A percentile compares a stretch with the other conserved stretches of the same genome.
Evolutionary conservation across 2,888 invertebrate genomes (phyloP).

Genomic region (Drosophila suboccidentalis): DNA sequence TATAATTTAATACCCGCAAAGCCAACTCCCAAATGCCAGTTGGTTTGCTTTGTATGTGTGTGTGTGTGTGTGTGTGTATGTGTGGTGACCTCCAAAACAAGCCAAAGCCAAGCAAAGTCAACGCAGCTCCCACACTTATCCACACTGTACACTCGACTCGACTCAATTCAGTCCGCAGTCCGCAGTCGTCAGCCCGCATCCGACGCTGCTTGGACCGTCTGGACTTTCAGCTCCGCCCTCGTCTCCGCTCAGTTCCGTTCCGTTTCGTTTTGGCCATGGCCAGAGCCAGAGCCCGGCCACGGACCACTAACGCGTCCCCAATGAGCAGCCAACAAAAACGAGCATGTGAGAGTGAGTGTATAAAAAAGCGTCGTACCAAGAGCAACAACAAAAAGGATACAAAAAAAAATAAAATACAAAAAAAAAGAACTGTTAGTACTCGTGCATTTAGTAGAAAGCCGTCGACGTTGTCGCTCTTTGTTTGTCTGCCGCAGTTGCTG

Average conservation of each 20-base stretch:
- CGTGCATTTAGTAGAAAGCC: slow-evolving; percentile 73
- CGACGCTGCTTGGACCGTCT: slow-evolving; percentile 32
- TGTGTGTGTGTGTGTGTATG: slow-evolving; percentile 16
- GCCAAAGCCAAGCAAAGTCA: slow-evolving; percentile 75
- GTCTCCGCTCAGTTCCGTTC: neutral
- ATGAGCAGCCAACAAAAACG: slow-evolving; percentile 79
- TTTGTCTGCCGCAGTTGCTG: slow-evolving; percentile 45
- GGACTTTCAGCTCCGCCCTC: slow-evolving; percentile 13
- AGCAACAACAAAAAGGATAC: slow-evolving; percentile 22
- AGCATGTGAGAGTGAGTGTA: slow-evolving; percentile 60
- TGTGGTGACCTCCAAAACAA: slow-evolving; percentile 75
- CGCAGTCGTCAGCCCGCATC: slow-evolving; percentile 54
- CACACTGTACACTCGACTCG: slow-evolving; percentile 23
- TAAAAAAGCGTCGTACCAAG: slow-evolving; percentile 52
- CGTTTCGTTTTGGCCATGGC: slow-evolving; percentile 3
- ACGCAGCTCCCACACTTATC: slow-evolving; percentile 49
- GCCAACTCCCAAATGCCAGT: slow-evolving; percentile 80
- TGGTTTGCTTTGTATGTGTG: slow-evolving; percentile 14
- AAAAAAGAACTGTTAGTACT: slow-evolving; percentile 59
- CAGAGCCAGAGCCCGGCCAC: slow-evolving; percentile 51
- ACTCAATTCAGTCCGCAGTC: neutral
- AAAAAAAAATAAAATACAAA: too few species aligned
- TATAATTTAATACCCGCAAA: slow-evolving; percentile 83
- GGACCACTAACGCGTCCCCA: slow-evolving; percentile 81
- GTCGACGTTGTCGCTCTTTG: slow-evolving; percentile 61